Evolutionary conservation across 2,797 vertebrate genomes (phyloP), one percentile per base, ranked within the genome.

Genomic region (Poliocrania exsul): DNA sequence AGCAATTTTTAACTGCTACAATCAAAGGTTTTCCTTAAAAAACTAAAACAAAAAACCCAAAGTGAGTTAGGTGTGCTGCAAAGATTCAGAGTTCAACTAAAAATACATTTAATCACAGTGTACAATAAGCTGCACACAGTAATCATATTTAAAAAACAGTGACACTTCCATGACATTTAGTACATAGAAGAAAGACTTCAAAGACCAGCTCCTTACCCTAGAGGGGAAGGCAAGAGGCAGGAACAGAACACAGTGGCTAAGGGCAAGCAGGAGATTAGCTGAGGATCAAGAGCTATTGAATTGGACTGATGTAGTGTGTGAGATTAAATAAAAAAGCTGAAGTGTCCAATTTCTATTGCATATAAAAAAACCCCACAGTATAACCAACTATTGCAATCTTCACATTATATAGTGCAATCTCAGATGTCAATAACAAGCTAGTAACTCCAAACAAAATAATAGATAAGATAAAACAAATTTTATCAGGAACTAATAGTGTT

Each of bases 361-460:
- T 64, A 44, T 61, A 37, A 79, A 91, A 74, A 65, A 54, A 28
- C 0, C 81, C 0, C 81, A 85, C n/a, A 67, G 65, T 85, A 83
- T 94, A 93, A 6, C 79, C 81, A 89, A 51, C 53, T 96, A 56
- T 72, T 86, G 65, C 81, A 81, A 44, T 79, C 70, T 91, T 96
- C 81, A 92, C 44, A 69, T 90, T 84, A 65, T 53, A 78, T 77
- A 95, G 93, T 95, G 89, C 81, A 88, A 92, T 88, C 81, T 90
- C 89, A 75, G 78, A 65, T 2, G 3, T 90, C 51, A 53, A 9
- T 13, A 87, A 86, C 58, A 78, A 86, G 58, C 62, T 80, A 75
- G 33, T 38, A 49, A 56, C 31, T 53, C 47, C 50, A 78, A 78
- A 77, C n/a, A 79, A 91, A 66, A 64, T 61, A 65, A 67, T 29